Evolutionary conservation across 2,888 invertebrate genomes (phyloP), one percentile per base, ranked within the genome.

Genomic region (Lutraria lutraria): DNA sequence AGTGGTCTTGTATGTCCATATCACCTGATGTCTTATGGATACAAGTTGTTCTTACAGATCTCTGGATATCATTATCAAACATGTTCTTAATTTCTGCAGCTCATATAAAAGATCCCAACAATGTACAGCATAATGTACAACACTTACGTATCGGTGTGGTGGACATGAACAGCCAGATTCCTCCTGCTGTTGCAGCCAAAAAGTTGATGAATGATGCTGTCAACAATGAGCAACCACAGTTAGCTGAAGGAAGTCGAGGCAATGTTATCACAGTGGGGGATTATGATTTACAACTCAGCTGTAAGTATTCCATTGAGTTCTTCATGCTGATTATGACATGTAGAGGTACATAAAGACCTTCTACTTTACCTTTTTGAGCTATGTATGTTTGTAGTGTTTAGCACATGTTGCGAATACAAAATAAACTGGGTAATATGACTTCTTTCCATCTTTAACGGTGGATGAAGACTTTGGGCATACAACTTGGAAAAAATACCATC

Each of bases 181-280:
- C 98, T 21, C 98, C 98, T 95, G 98, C 98, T 19, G 97, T 98
- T 87, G 97, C 98, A 93, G 98, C 98, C 60, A 97, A 98, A 94
- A 98, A 98, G 97, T 98, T 98, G 97, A 97, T 99, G 83, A 98
- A 98, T 95, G 98, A 98, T 97, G 98, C 98, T 60, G 98, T 98
- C 8, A 97, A 98, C 93, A 97, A 97, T 89, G 97, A 97, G 6
- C 97, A 97, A 88, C 94, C 95, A 68, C 95, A 95, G 89, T 88
- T 94, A 19, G 81, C 90, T 25, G 95, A 95, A 79, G 95, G 94
- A n/a, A 93, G 91, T 15, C 90, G 94, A 34, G 95, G 94, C 53
- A 96, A 95, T 92, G 95, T 96, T 34, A 92, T 95, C 29, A 93
- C 95, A 29, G 93, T 96, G 52, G 96, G 96, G 83, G 94, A 95